Percentiles rank a stretch among this genome's conserved stretches.
phyloP scores from a whole-genome alignment of 1,140 invertebrate genomes.

The Drosophila kanapiae region DNA sequence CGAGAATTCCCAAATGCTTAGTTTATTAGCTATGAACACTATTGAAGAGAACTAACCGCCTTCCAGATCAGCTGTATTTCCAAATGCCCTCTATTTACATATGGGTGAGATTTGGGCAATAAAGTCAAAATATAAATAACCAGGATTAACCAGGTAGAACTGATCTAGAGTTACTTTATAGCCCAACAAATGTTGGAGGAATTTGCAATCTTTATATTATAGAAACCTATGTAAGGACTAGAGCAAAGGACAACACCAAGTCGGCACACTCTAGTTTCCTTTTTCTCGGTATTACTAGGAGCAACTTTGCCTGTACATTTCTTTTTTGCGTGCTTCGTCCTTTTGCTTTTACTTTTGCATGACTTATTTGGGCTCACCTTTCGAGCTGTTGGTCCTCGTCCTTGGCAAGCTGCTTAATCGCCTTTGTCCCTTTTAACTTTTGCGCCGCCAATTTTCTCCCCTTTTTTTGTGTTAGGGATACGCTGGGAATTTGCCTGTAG shows the following conservation, averaged over 20 bases:
- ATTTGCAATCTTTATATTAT: not conserved
- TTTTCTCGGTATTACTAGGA: constrained; percentile 32
- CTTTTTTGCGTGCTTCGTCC: constrained; percentile 38
- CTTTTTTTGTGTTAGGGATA: constrained; percentile 25
- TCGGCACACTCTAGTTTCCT: not conserved
- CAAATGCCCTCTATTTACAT: not conserved
- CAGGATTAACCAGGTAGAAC: too few species aligned
- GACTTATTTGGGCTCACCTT: constrained; percentile 81
- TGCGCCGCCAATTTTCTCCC: constrained; percentile 76
- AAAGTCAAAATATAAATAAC: not conserved
- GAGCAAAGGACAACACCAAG: not conserved
- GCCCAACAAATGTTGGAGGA: not conserved
- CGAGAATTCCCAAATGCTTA: not conserved
- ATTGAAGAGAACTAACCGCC: not conserved
- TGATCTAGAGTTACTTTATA: too few species aligned
- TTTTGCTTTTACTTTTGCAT: constrained; percentile 63
- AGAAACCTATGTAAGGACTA: not conserved
- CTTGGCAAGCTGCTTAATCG: constrained; percentile 70
- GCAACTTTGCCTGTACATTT: constrained; percentile 53
- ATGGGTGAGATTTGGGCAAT: not conserved
- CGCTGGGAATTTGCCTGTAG: constrained; percentile 49
- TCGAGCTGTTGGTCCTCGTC: constrained; percentile 51
- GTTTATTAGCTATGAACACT: not conserved
- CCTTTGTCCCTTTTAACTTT: constrained; percentile 81
- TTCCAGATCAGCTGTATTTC: not conserved